phyloP scores from a whole-genome alignment of 1,140 invertebrate species.

The Episyrphus balteatus region DNA sequence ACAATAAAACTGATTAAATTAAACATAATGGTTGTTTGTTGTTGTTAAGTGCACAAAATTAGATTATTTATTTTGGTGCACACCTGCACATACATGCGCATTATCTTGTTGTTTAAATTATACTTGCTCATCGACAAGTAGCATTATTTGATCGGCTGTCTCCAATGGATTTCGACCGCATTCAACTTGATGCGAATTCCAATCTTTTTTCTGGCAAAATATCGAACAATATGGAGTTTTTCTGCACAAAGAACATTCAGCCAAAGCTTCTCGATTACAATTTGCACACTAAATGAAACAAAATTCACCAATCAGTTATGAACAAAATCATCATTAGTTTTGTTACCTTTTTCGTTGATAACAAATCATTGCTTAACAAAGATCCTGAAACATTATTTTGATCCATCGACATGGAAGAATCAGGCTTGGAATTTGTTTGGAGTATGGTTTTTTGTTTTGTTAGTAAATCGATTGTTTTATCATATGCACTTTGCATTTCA shows the following conservation, averaged over 20 bases:
- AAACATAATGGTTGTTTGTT: too few relatives aligned
- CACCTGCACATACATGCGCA: too few relatives aligned
- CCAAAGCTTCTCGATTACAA: slow-evolving; percentile 72
- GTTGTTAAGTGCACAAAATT: too few relatives aligned
- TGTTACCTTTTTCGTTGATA: slow-evolving; percentile 35
- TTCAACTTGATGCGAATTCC: slow-evolving; percentile 72
- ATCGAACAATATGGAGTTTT: slow-evolving; percentile 76
- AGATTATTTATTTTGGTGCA: neutral
- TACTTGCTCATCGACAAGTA: slow-evolving; percentile 49
- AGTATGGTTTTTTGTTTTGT: slow-evolving; percentile 45
- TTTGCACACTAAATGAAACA: slow-evolving; percentile 59
- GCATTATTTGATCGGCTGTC: slow-evolving; percentile 48
- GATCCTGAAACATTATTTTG: slow-evolving; percentile 35
- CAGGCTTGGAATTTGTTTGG: slow-evolving; percentile 11
- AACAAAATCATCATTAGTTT: neutral
- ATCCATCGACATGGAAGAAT: slow-evolving; percentile 51
- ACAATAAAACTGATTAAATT: too few relatives aligned
- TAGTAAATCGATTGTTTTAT: slow-evolving; percentile 47
- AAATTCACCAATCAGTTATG: neutral
- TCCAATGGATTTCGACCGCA: slow-evolving; percentile 50
- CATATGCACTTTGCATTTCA: slow-evolving; percentile 50
- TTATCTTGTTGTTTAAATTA: too few relatives aligned
- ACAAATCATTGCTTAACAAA: slow-evolving; percentile 32
- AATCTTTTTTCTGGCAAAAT: slow-evolving; percentile 80
- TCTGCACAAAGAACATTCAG: slow-evolving; percentile 73